phyloP scores from a whole-genome alignment of 2,113 vertebrate species.

The Xenopus tropicalis region DNA sequence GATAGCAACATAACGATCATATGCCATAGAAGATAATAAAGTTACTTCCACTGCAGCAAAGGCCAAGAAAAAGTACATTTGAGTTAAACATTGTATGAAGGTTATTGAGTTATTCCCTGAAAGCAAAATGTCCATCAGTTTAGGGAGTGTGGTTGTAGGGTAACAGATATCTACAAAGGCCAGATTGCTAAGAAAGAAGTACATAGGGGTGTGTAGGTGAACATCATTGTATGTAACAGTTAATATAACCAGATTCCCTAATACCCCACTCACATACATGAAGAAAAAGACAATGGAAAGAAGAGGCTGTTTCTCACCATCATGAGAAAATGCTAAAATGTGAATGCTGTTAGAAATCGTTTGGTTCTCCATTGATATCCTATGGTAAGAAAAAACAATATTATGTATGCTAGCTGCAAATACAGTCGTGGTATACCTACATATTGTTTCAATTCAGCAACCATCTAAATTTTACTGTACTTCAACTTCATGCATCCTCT shows the following conservation, averaged over 20 bases:
- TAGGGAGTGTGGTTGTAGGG: neutral
- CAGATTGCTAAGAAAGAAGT: conserved; percentile 54
- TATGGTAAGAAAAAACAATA: no score
- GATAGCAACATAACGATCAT: conserved; percentile 46
- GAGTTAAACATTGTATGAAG: neutral
- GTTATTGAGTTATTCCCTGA: neutral
- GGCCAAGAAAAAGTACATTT: conserved; percentile 50
- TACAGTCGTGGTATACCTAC: no score
- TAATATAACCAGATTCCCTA: conserved; percentile 12
- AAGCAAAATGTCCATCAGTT: conserved; percentile 5
- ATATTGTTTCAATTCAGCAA: no score
- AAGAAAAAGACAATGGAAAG: conserved; percentile 1
- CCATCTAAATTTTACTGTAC: no score
- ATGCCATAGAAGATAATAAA: conserved; percentile 50
- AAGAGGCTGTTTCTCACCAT: neutral
- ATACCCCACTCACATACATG: neutral
- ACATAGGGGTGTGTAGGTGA: conserved; percentile 52
- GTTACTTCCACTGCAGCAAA: conserved; percentile 52
- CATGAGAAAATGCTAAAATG: conserved; percentile 10
- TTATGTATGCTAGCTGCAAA: no score
- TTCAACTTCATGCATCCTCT: no score
- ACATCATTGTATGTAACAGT: neutral
- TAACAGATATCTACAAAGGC: conserved; percentile 49
- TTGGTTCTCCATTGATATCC: conserved; percentile 13
- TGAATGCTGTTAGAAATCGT: neutral